Percentiles rank a stretch among this genome's conserved stretches.
Conservation (phyloP, 1,140 invertebrate species). For the Mylabris phalerata region DNA sequence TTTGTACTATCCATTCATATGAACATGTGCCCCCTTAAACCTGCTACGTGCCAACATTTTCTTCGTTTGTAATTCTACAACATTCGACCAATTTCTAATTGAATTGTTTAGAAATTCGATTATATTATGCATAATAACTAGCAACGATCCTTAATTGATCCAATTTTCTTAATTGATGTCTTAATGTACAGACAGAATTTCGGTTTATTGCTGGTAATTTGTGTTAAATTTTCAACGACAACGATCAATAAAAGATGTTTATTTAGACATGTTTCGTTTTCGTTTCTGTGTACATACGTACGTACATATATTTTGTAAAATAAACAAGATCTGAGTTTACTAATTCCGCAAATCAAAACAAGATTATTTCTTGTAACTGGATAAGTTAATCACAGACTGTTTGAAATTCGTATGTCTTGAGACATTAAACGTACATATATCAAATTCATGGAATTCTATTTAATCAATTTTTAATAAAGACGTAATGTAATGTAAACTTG, state of each 20-base stretch:
- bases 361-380: constrained; percentile 22
- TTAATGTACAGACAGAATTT: neutral
- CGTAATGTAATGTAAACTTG: too few species aligned
- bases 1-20: constrained; percentile 6
- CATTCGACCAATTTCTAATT: too few species aligned
- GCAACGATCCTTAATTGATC: too few species aligned
- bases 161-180: too few species aligned
- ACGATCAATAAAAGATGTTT: constrained; percentile 15
- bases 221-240: neutral
- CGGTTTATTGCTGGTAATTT: constrained; percentile 18
- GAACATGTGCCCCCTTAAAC: constrained; percentile 22
- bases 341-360: constrained; percentile 23
- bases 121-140: too few species aligned
- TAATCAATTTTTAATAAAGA: too few species aligned
- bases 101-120: too few species aligned
- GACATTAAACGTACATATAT: too few species aligned
- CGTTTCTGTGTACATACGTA: constrained; percentile 7
- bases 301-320: constrained; percentile 8
- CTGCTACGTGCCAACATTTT: constrained; percentile 29
- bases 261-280: constrained; percentile 12
- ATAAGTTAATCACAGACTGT: constrained; percentile 18
- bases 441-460: too few species aligned
- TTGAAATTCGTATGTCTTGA: constrained; percentile 10
- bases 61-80: constrained; percentile 26
- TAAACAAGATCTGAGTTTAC: constrained; percentile 20